Percentiles rank a stretch among this genome's conserved stretches.
Conservation (phyloP, 1,140 invertebrate genomes). For the Listronotus oregonensis region DNA sequence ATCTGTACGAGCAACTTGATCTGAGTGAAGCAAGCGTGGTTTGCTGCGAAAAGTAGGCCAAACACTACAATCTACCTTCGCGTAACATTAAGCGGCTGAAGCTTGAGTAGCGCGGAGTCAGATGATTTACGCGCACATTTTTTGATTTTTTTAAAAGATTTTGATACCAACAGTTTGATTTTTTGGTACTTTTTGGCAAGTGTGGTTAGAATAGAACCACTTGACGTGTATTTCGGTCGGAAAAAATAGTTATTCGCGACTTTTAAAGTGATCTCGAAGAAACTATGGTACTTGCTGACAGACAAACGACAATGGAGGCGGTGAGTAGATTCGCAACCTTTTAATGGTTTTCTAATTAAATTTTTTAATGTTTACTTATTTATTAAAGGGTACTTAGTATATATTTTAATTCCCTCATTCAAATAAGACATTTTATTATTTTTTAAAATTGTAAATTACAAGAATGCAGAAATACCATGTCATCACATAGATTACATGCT, state of each 20-base stretch:
- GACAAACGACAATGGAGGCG: conserved; percentile 25
- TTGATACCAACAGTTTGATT: neutral
- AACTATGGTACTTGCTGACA: conserved; percentile 28
- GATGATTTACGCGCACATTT: conserved; percentile 12
- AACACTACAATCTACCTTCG: conserved; percentile 11
- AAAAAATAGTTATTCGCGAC: conserved; percentile 1
- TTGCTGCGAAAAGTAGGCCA: conserved; percentile 31
- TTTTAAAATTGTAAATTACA: too few species aligned
- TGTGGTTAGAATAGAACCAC: neutral
- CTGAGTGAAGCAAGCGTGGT: conserved; percentile 26
- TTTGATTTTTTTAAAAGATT: conserved; percentile 11
- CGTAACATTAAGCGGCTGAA: conserved; percentile 30
- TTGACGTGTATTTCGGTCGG: conserved; percentile 1
- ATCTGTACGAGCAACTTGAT: conserved; percentile 21
- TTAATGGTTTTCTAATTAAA: neutral
- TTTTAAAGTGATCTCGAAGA: neutral
- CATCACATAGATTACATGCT: too few species aligned
- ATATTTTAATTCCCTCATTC: too few species aligned
- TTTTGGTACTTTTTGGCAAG: neutral
- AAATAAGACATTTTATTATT: too few species aligned
- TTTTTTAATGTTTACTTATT: too few species aligned
- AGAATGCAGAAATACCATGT: too few species aligned
- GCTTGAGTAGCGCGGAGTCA: conserved; percentile 26
- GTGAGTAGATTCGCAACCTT: conserved; percentile 24
- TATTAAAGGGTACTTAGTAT: too few species aligned